These are phyloP conservation scores for Scomber scombrus DNA, from an alignment of 2,113 vertebrate species.

Conservation along the genomic window DNA sequence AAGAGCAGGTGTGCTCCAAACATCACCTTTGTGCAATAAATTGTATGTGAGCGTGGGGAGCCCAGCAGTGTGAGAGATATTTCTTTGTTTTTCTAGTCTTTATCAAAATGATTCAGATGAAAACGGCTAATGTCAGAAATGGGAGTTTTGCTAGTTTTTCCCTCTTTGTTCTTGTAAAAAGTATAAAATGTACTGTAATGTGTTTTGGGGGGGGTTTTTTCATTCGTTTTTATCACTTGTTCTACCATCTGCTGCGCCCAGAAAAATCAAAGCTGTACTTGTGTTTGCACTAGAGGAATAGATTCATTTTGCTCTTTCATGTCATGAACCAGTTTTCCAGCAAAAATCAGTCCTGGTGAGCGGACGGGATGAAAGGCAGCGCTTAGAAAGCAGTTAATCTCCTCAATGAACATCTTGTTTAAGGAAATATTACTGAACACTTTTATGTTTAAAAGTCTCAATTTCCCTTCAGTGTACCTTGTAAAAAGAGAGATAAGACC, in stretches of 20 bases:
- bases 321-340: background rate
- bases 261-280: background rate
- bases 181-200: background rate
- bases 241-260: background rate
- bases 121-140: constrained; percentile 1
- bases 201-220: background rate
- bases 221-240: background rate
- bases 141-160: background rate
- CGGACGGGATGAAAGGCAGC: background rate
- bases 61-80: too few species aligned
- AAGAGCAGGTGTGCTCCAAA: too few species aligned
- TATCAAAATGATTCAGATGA: background rate
- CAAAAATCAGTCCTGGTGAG: background rate
- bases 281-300: background rate
- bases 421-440: background rate
- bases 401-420: background rate
- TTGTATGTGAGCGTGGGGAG: too few species aligned
- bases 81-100: too few species aligned
- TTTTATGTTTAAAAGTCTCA: background rate
- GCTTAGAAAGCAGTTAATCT: background rate
- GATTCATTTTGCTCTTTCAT: background rate
- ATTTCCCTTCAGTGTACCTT: background rate
- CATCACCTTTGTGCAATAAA: too few species aligned
- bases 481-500: background rate
- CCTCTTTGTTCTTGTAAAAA: constrained; percentile 1